Conservation (phyloP, 2,113 vertebrate genomes). For the Strix aluco region DNA sequence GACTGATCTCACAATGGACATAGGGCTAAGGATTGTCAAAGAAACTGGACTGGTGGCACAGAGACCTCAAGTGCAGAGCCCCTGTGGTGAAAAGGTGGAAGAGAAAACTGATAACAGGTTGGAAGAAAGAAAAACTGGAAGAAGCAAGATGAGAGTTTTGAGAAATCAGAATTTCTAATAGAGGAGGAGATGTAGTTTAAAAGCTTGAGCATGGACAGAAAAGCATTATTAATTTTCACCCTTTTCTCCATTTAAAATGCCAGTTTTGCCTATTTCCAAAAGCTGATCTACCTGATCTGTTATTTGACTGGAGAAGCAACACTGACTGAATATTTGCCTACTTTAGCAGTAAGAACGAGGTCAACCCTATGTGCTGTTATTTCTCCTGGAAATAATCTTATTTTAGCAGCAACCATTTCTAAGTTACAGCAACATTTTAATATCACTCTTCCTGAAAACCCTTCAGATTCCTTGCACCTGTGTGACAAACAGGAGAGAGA, state of each 20-base stretch:
- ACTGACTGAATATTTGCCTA: background rate
- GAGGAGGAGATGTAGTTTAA: background rate
- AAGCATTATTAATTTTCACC: background rate
- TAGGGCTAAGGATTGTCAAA: background rate
- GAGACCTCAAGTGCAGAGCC: fast-evolving
- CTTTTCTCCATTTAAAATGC: background rate
- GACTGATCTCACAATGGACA: background rate
- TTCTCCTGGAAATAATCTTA: background rate
- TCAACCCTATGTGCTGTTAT: background rate
- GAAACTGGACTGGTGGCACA: background rate
- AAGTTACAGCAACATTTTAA: background rate
- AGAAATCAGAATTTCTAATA: background rate
- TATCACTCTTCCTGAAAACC: background rate
- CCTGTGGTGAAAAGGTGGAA: background rate
- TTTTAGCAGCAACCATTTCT: background rate
- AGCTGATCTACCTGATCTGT: background rate
- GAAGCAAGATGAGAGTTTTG: background rate
- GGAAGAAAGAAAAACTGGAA: background rate
- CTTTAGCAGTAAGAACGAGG: background rate
- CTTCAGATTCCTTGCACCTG: background rate
- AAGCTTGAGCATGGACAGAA: background rate
- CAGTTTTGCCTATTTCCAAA: background rate
- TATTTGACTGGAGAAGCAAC: background rate
- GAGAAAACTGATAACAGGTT: background rate
- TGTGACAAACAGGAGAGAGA: background rate